A percentile compares a stretch with the other conserved stretches of the same genome.
phyloP scores from a whole-genome alignment of 1,140 invertebrate genomes.

The Portunus trituberculatus region DNA sequence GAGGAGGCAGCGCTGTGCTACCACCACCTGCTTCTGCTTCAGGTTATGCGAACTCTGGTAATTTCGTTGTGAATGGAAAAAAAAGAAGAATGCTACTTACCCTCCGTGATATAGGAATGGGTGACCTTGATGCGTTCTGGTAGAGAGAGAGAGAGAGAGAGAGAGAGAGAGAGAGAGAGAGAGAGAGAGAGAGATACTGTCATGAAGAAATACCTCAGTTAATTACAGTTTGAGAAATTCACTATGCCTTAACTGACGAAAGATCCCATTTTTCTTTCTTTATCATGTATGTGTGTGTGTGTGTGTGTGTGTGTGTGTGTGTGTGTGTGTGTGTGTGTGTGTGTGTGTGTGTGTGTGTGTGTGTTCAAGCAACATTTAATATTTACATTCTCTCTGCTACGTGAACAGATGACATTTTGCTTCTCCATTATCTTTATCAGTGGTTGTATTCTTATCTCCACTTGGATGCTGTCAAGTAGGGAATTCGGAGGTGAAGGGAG shows the following conservation, averaged over 20 bases:
- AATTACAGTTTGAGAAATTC: background rate
- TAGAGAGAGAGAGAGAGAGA: conserved; percentile 56
- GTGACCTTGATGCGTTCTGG: too few species aligned
- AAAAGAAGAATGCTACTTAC: background rate
- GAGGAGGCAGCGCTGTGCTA: background rate
- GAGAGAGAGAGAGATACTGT: background rate
- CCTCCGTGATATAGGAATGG: background rate
- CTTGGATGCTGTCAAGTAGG: too few species aligned
- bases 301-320: too few species aligned
- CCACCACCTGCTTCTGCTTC: background rate
- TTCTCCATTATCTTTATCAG: too few species aligned
- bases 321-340: too few species aligned
- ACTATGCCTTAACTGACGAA: background rate
- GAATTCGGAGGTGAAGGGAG: too few species aligned
- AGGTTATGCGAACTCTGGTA: background rate
- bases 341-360: too few species aligned
- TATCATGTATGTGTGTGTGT: too few species aligned
- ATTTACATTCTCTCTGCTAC: too few species aligned
- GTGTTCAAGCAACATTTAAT: too few species aligned
- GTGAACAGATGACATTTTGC: too few species aligned
- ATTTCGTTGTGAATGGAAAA: background rate
- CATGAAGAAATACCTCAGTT: background rate
- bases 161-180: conserved; percentile 37
- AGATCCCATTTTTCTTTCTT: background rate
- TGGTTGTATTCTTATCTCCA: too few species aligned